phyloP scores from a whole-genome alignment of 2,797 vertebrate genomes.

The Danio choprae region DNA sequence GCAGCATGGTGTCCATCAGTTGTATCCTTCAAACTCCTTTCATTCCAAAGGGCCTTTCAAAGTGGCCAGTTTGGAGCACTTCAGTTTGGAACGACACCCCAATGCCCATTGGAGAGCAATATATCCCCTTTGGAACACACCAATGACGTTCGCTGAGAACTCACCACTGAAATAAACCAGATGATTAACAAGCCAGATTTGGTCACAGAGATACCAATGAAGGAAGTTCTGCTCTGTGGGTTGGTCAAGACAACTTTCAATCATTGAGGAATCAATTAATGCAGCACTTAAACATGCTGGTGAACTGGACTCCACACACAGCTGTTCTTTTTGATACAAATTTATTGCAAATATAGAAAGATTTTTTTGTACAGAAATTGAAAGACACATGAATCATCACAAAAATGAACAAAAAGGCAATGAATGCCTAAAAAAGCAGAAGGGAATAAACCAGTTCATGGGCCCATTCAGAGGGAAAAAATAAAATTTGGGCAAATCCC shows the following conservation, averaged over 20 bases:
- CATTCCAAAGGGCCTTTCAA: no score
- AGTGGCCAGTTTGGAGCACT: no score
- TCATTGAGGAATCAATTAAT: not conserved
- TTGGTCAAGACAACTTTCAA: not conserved
- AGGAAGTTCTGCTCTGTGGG: not conserved
- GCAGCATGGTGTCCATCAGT: no score
- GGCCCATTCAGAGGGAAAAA: not conserved
- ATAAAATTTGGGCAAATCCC: no score
- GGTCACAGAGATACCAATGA: no score
- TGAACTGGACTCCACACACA: not conserved
- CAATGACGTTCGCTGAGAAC: no score
- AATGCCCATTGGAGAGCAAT: no score
- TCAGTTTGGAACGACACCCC: no score
- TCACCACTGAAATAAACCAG: no score
- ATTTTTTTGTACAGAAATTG: slow-evolving; percentile 65
- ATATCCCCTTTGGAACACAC: no score
- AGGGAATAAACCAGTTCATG: not conserved
- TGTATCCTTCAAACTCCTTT: no score
- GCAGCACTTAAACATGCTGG: not conserved
- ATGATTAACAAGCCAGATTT: no score
- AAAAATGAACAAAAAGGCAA: slow-evolving; percentile 12
- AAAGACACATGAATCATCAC: slow-evolving; percentile 44
- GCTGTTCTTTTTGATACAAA: slow-evolving; percentile 55
- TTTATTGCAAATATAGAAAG: slow-evolving; percentile 67
- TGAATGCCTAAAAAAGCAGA: slow-evolving; percentile 30